Conservation (phyloP, 2,797 vertebrate genomes). For the Vultur gryphus region DNA sequence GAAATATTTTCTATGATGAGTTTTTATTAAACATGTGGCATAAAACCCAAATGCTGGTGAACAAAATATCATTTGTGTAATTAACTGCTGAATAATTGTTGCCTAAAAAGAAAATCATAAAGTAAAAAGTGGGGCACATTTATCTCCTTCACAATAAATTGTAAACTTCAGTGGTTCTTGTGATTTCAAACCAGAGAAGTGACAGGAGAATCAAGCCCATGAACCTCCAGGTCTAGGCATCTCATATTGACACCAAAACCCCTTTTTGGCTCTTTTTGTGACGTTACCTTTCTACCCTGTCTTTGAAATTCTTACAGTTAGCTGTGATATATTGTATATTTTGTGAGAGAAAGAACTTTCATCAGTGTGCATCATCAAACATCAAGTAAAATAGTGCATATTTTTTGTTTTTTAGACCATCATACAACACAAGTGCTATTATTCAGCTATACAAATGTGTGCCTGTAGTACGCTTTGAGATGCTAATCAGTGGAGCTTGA, state of each 20-base stretch:
- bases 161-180: not conserved
- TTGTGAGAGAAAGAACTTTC: not conserved
- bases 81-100: not conserved
- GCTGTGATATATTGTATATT: not conserved
- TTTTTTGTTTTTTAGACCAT: not conserved
- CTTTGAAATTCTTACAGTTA: not conserved
- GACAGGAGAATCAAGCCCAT: not conserved
- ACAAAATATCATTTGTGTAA: not conserved
- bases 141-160: not conserved
- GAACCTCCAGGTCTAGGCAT: not conserved
- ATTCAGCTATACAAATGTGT: constrained; percentile 44
- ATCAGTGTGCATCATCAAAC: not conserved
- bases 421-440: constrained; percentile 2
- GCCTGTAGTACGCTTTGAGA: constrained; percentile 41
- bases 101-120: not conserved
- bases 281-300: not conserved
- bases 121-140: not conserved
- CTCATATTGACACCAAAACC: not conserved
- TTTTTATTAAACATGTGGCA: not conserved
- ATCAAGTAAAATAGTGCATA: not conserved
- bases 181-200: not conserved
- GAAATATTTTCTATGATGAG: not conserved
- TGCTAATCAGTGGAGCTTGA: constrained; percentile 77
- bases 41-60: not conserved
- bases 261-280: not conserved